Evolutionary conservation across 2,797 vertebrate genomes (phyloP), one percentile per base, ranked within the genome.

Genomic region (Zonotrichia albicollis): DNA sequence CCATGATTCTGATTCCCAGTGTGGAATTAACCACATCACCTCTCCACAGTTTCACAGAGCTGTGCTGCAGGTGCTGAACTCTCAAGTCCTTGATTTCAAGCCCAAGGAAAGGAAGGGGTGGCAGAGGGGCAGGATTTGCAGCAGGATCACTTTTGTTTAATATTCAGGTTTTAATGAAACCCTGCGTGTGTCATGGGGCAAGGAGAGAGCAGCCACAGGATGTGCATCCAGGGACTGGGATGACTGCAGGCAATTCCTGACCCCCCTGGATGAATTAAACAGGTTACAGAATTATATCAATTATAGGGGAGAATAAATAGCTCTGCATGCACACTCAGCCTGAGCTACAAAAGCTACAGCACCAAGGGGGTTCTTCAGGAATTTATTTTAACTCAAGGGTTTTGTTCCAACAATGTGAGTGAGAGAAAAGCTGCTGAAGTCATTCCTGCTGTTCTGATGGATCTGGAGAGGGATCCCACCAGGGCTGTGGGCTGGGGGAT

Each of bases 131-230:
- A 10, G 53, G 48, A 29, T 62, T 22, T 51, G 48, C 36, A 45
- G 34, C 42, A 46, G 61, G 43, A 61, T 82, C 51, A 9, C 11
- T 67, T 34, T 11, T 27, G 29, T 16, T 74, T 11, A 3, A 58
- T 4, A 64, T 60, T 58, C 18, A 13, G 18, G 30, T 26, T 74
- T 38, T 22, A 29, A 30, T 43, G 30, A 43, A 62, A 36, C 32
- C 26, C 51, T 26, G 13, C 17, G 13, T 19, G 30, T 15, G 57
- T 26, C 75, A 57, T 10, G 70, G 45, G 46, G 38, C 27, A 36
- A n/a, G 76, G 75, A 60, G 6, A 46, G 32, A 64, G 15, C 18
- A n/a, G 0, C 17, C 21, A 1, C 0, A 2, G 45, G 27, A 5
- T 11, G 64, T 7, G 45, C 36, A 7, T 12, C 13, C 46, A 48